Evolutionary conservation across 2,113 vertebrate species (phyloP).

Genomic region (Xenopus borealis): DNA sequence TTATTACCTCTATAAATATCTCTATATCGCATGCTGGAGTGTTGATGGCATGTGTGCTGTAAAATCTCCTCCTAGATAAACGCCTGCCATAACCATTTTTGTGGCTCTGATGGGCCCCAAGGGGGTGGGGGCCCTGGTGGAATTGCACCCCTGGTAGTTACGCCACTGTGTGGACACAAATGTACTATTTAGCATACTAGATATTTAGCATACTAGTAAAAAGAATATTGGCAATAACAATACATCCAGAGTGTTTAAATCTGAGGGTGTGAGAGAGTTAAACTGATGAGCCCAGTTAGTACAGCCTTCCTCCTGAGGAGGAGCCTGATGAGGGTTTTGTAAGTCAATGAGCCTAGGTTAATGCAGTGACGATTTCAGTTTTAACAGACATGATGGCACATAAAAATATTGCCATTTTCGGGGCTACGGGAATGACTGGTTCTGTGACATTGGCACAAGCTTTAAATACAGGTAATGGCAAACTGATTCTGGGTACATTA

Average conservation of each 20-base stretch:
- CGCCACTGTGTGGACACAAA: too few relatives aligned
- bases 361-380: neutral
- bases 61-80: too few relatives aligned
- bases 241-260: neutral
- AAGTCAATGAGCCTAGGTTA: neutral
- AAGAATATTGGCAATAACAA: too few relatives aligned
- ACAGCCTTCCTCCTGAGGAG: slow-evolving; percentile 8
- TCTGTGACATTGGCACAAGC: slow-evolving; percentile 72
- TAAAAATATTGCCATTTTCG: slow-evolving; percentile 82
- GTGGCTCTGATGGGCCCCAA: too few relatives aligned
- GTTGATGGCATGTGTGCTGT: too few relatives aligned
- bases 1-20: too few relatives aligned
- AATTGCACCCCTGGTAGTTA: too few relatives aligned
- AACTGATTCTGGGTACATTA: neutral
- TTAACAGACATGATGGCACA: slow-evolving; percentile 44
- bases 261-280: slow-evolving; percentile 7
- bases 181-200: too few relatives aligned
- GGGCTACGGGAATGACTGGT: slow-evolving; percentile 83
- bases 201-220: too few relatives aligned
- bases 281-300: neutral
- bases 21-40: too few relatives aligned
- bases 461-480: slow-evolving; percentile 70
- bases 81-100: too few relatives aligned
- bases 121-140: too few relatives aligned
- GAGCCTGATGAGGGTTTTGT: slow-evolving; percentile 36